Evolutionary conservation across 2,797 vertebrate genomes (phyloP), one percentile per base, ranked within the genome.

Genomic region (Eutrigla gurnardus): DNA sequence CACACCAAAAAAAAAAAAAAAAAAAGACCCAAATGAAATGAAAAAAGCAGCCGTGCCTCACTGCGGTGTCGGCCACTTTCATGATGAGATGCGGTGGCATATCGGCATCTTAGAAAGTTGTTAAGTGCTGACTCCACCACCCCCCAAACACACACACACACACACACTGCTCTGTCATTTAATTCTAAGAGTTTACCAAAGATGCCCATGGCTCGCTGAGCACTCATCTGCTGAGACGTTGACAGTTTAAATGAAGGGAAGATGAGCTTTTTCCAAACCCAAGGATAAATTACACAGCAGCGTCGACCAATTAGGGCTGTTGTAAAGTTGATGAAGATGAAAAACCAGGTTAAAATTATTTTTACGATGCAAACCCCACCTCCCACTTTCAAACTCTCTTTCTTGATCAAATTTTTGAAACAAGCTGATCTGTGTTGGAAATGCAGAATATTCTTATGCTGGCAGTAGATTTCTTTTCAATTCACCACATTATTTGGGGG

Each of bases 111-210:
- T 54, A 74, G 11, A 88, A 81, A 87, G 80, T 55, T 89, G 85
- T 88, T 86, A 92, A 93, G 88, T 60, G 82, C 66, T 9, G 61
- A 84, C 85, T 88, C 82, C 87, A 82, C 89, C 74, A 82, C 82
- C 80, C 25, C 25, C 2, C 25, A 25, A 25, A 25, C 25, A 25
- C 25, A 25, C 25, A 25, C 25, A 25, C 25, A 25, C 25, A 25
- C 25, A 25, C 25, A 32, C 68, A 25, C 70, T 74, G 71, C 91
- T 88, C 91, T 92, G 85, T 92, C 86, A 94, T 93, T 93, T 92
- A 36, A 86, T 67, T 82, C 76, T 77, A 80, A 64, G 70, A 84
- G 86, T 84, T 86, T 81, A 85, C 80, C 78, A 66, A 84, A 77
- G 86, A 84, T 88, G 86, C 83, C 85, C 78, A 64, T 8, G 50